Evolutionary conservation across 2,797 vertebrate genomes (phyloP).

Genomic region (Sylvilagus floridanus): DNA sequence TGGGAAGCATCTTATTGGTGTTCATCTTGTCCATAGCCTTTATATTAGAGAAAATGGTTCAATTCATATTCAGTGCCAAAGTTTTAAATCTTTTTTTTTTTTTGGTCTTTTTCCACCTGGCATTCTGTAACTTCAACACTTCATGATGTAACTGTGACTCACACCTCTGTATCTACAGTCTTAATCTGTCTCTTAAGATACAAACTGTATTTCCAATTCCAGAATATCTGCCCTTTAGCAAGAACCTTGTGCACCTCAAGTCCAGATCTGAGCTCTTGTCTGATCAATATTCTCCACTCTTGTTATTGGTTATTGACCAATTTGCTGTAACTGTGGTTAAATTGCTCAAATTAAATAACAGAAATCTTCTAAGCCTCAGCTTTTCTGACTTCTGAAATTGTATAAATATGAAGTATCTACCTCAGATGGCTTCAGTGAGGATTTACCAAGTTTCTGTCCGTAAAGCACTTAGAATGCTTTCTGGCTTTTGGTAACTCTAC

Average conservation of each 20-base stretch:
- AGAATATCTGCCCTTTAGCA: neutral
- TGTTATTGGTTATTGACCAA: neutral
- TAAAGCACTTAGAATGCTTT: neutral
- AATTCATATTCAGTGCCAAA: neutral
- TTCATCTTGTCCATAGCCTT: slow-evolving; percentile 24
- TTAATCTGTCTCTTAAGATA: neutral
- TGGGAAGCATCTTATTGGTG: neutral
- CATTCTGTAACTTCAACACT: slow-evolving; percentile 10
- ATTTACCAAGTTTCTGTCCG: neutral
- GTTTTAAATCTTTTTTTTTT: neutral
- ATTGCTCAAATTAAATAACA: neutral
- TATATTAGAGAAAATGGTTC: neutral
- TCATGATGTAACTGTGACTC: neutral
- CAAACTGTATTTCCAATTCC: neutral
- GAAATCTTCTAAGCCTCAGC: neutral
- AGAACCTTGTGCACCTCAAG: no score
- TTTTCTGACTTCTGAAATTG: slow-evolving; percentile 9
- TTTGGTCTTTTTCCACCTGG: neutral
- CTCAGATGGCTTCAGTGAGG: neutral
- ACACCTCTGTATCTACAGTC: neutral
- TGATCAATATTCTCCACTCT: neutral
- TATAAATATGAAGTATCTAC: neutral
- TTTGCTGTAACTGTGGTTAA: neutral
- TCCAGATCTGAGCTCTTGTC: neutral
- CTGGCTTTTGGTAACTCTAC: no score